Evolutionary conservation across 2,888 invertebrate species (phyloP).

Genomic region (Sepioteuthis lessoniana): DNA sequence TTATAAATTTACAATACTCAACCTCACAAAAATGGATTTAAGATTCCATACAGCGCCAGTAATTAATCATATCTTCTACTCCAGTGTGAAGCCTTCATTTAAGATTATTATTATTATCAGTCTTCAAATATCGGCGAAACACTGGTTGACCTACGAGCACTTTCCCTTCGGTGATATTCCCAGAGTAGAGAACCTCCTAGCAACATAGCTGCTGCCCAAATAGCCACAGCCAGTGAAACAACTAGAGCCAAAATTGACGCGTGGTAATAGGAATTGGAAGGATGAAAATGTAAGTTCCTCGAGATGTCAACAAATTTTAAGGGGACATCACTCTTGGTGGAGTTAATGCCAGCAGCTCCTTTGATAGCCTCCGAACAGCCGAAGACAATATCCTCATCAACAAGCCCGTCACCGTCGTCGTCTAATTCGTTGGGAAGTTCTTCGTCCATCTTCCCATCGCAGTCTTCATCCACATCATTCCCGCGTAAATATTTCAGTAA

Average conservation of each 20-base stretch:
- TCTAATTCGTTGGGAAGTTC: constrained; percentile 56
- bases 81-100: neutral
- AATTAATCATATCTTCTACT: no score
- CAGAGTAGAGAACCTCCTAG: neutral
- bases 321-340: neutral
- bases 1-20: neutral
- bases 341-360: no score
- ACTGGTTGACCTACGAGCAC: neutral
- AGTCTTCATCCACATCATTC: constrained; percentile 64
- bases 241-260: neutral
- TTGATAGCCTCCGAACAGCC: neutral
- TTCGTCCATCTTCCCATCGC: constrained; percentile 61
- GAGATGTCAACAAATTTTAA: neutral
- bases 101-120: neutral
- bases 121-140: neutral
- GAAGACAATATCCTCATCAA: constrained; percentile 59
- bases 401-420: constrained; percentile 57
- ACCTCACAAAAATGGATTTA: no score
- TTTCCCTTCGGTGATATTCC: neutral
- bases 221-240: neutral
- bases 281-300: neutral
- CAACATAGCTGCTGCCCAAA: neutral
- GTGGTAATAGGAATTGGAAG: neutral
- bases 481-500: constrained; percentile 50
- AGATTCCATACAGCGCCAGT: no score